Evolutionary conservation across 2,113 vertebrate genomes (phyloP).

Genomic region (Poeciliopsis occidentalis): DNA sequence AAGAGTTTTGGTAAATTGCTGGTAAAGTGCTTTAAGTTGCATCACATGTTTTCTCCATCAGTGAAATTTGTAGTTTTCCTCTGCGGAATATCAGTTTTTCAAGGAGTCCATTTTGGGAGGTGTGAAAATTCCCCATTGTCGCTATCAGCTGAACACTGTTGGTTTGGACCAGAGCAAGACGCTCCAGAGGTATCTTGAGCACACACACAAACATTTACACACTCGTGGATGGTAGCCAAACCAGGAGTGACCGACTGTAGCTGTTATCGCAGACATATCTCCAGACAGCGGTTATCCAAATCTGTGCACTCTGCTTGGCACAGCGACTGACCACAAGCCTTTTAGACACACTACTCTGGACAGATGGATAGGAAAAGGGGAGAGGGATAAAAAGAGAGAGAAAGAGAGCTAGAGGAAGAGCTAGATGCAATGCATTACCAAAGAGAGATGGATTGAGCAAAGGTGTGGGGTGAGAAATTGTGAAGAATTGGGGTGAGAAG

Average conservation of each 20-base stretch:
- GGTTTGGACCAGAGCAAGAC: slow-evolving; percentile 55
- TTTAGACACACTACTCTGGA: slow-evolving; percentile 69
- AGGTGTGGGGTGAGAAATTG: slow-evolving; percentile 45
- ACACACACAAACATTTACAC: slow-evolving; percentile 15
- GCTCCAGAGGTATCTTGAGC: slow-evolving; percentile 61
- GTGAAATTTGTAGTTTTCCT: slow-evolving; percentile 38
- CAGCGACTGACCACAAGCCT: slow-evolving; percentile 56
- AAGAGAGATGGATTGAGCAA: slow-evolving; percentile 46
- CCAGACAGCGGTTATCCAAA: slow-evolving; percentile 77
- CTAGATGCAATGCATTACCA: slow-evolving; percentile 51
- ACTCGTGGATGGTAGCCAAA: slow-evolving; percentile 40
- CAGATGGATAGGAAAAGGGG: slow-evolving; percentile 53
- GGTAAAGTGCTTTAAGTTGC: slow-evolving; percentile 38
- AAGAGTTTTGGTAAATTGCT: slow-evolving; percentile 21
- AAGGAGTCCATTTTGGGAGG: slow-evolving; percentile 63
- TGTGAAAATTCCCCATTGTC: slow-evolving; percentile 61
- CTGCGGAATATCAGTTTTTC: slow-evolving; percentile 57
- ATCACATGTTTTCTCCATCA: slow-evolving; percentile 26
- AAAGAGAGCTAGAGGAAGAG: slow-evolving; percentile 10
- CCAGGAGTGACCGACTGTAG: slow-evolving; percentile 64
- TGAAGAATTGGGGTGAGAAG: slow-evolving; percentile 31
- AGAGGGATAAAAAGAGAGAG: not conserved
- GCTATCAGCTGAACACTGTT: slow-evolving; percentile 65
- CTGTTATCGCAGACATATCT: slow-evolving; percentile 73
- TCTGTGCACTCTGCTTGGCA: slow-evolving; percentile 71